Percentiles rank a stretch among this genome's conserved stretches.
Conservation (phyloP, 2,888 invertebrate genomes). For the Epirrhoe alternata region DNA sequence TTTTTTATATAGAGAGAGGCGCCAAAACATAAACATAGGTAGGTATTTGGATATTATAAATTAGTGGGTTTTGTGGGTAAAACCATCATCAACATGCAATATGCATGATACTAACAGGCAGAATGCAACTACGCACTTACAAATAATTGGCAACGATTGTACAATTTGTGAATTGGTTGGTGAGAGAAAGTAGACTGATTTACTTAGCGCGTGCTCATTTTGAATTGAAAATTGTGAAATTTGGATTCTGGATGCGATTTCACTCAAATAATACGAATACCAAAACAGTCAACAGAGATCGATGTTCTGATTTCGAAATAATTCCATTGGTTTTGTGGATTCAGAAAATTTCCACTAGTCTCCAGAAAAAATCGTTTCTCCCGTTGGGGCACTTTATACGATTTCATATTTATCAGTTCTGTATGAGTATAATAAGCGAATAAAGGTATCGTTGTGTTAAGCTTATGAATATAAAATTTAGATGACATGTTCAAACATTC, state of each 20-base stretch:
- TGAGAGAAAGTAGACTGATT: constrained; percentile 67
- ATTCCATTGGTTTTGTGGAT: constrained; percentile 55
- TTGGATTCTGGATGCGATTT: constrained; percentile 63
- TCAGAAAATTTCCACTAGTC: constrained; percentile 59
- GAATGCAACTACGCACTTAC: constrained; percentile 27
- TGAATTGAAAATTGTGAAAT: constrained; percentile 63
- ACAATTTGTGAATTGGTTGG: constrained; percentile 57
- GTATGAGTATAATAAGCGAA: constrained; percentile 64
- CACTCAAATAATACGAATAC: constrained; percentile 64
- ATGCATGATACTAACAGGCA: constrained; percentile 6
- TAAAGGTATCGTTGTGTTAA: constrained; percentile 66
- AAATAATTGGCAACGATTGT: constrained; percentile 52
- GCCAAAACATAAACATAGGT: no score
- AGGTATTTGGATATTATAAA: neutral
- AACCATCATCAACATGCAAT: constrained; percentile 6
- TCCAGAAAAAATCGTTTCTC: constrained; percentile 54
- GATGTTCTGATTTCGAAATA: constrained; percentile 60
- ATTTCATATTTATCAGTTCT: constrained; percentile 76
- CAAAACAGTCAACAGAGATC: constrained; percentile 47
- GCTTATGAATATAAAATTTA: constrained; percentile 76
- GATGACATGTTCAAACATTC: constrained; percentile 57
- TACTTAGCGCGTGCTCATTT: constrained; percentile 66
- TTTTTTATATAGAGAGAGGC: no score
- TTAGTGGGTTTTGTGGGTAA: neutral
- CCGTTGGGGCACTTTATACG: constrained; percentile 53